phyloP scores from a whole-genome alignment of 1,140 invertebrate genomes.

The Drosophila takahashii region DNA sequence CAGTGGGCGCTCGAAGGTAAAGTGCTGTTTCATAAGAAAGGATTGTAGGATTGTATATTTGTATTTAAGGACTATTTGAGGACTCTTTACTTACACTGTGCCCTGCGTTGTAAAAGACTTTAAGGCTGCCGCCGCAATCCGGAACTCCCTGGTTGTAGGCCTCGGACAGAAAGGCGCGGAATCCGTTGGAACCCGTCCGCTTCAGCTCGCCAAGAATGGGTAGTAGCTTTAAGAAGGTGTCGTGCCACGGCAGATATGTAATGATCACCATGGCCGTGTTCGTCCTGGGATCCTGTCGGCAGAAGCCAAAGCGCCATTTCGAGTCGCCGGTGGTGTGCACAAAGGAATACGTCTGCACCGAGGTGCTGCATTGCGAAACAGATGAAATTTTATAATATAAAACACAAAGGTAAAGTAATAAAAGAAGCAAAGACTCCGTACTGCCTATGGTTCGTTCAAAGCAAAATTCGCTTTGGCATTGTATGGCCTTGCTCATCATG shows the following conservation, averaged over 20 bases:
- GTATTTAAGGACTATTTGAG: not conserved
- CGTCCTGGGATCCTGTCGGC: constrained; percentile 94
- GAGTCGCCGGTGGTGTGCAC: constrained; percentile 96
- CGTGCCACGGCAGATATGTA: constrained; percentile 97
- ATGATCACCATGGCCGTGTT: constrained; percentile 91
- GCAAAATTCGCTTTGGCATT: not conserved
- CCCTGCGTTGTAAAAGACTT: constrained; percentile 86
- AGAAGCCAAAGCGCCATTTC: constrained; percentile 98
- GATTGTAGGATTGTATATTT: not conserved
- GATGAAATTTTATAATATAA: not conserved
- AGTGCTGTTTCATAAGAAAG: constrained; percentile 86
- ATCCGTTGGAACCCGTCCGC: constrained; percentile 70
- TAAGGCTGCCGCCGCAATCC: constrained; percentile 85
- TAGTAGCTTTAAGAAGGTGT: constrained; percentile 95
- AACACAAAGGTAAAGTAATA: not conserved
- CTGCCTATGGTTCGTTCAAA: constrained; percentile 1
- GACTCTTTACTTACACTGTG: constrained; percentile 85
- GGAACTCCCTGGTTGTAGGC: constrained; percentile 89
- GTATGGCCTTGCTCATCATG: constrained; percentile 12
- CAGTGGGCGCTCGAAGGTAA: constrained; percentile 91
- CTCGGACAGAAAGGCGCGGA: constrained; percentile 88
- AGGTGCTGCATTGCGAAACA: constrained; percentile 50
- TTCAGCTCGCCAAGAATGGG: constrained; percentile 65
- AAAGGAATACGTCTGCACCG: constrained; percentile 90
- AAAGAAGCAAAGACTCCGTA: not conserved